Evolutionary conservation across 2,797 vertebrate species (phyloP), one percentile per base, ranked within the genome.

Genomic region (Okamejei kenojei): DNA sequence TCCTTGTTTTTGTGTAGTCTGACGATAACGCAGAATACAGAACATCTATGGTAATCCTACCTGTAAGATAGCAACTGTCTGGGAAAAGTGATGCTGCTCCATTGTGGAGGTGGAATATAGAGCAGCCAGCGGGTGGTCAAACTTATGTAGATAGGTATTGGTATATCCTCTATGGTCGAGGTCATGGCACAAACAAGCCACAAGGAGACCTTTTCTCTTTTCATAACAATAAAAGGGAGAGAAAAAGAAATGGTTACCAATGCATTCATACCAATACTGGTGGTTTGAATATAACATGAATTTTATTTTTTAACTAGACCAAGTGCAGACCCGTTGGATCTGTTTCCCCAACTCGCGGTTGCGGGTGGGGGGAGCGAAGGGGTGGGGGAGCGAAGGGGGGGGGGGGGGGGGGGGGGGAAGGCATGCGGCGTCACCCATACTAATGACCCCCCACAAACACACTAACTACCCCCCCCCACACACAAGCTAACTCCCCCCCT

Each of bases 61-160:
- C 99, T 99, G 99, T 92, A 99, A 96, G 95, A 99, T 99, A 94
- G 98, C 98, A 95, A 99, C 98, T 0, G 99, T 99, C 96, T 99
- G 99, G 0, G 99, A 99, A 96, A 99, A 99, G 96, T 99, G 99
- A 94, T 99, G 99, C 94, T 99, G 99, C 94, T 99, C 99, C 99
- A 99, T 99, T 68, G 99, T 99, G 93, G 99, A 99, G 0, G 98
- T 99, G 95, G 98, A 99, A 95, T 99, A 99, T 26, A 99, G 97
- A 1, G 99, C 99, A 13, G 99, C 98, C 95, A 99, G 96, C 0
- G 99, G 99, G 94, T 99, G 99, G 95, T 99, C 99, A 94, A 99
- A 99, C 95, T 99, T 99, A 97, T 99, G 99, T 94, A 99, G 97
- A 96, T 99, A 99, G 93, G 97, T 96, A 95, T 99, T 99, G 93